Evolutionary conservation across 1,140 invertebrate species (phyloP), one percentile per base, ranked within the genome.

Genomic region (Ceratitis capitata): DNA sequence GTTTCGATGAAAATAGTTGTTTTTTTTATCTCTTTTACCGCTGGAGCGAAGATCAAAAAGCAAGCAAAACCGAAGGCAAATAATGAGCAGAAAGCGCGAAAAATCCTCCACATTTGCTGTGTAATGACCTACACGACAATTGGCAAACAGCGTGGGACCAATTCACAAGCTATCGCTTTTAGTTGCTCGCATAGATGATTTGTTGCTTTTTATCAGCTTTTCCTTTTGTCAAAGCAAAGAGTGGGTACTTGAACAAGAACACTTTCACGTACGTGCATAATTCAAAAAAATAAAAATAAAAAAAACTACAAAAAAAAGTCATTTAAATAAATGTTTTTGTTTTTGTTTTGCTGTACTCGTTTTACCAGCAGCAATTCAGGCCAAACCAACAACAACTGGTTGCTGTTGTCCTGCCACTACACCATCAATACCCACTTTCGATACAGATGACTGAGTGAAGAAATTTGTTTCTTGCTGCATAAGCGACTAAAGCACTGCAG

Each of bases 201-300:
- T 39, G n/a, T 45, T 39, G 16, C 39, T 78, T 23, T n/a, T 45
- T n/a, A 45, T n/a, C 35, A 78, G 45, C 69, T 78, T 78, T 78
- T 78, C 1, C 19, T 39, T 42, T 78, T 78, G 23, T 1, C 61
- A 12, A 19, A 23, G 19, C 16, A 78, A n/a, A 78, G 69, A 78
- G 69, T 61, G 19, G 58, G 58, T 45, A 45, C 69, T 78, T 78
- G 69, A 78, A 45, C 19, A 45, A 45, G 69, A 78, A 78, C 39
- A 45, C 19, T 45, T 78, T 45, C 39, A 4, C 69, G n/a, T 45
- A 35, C n/a, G n/a, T n/a, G n/a, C n/a, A n/a, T n/a, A n/a, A n/a
- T n/a, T n/a, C n/a, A n/a, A n/a, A n/a, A n/a, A n/a, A n/a, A n/a
- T n/a, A n/a, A n/a, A n/a, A n/a, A n/a, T n/a, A n/a, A n/a, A n/a